A percentile compares a stretch with the other conserved stretches of the same genome.
Evolutionary conservation across 2,797 vertebrate genomes (phyloP).

Genomic region (Squalus acanthias): DNA sequence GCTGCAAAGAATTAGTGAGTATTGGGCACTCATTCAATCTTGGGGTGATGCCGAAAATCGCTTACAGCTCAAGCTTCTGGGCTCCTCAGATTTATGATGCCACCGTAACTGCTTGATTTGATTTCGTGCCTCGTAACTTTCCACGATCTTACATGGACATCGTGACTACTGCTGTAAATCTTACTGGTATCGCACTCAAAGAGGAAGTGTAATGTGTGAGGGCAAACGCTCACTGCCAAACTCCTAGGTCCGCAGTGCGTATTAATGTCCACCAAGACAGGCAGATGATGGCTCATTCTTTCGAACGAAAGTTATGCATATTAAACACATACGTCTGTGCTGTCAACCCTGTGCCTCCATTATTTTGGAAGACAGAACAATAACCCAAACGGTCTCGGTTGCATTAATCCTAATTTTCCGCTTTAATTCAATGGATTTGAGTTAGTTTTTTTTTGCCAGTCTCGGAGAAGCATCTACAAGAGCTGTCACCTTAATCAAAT

Average conservation of each 20-base stretch:
- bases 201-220: too few species aligned
- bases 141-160: neutral
- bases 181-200: too few species aligned
- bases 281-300: too few species aligned
- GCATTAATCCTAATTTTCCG: neutral
- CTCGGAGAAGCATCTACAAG: neutral
- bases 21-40: neutral
- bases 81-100: neutral
- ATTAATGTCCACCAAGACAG: neutral
- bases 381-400: neutral
- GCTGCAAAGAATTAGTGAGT: neutral
- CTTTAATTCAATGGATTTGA: neutral
- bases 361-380: neutral
- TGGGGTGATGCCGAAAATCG: neutral
- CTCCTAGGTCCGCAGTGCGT: neutral
- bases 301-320: neutral
- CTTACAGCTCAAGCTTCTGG: neutral
- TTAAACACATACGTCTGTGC: neutral
- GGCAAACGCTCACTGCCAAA: neutral
- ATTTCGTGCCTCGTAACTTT: neutral
- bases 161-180: neutral
- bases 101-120: neutral
- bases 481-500: neutral
- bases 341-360: neutral
- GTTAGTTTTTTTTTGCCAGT: slow-evolving; percentile 8